phyloP scores from a whole-genome alignment of 2,113 vertebrate species.

The Festucalex cinctus region DNA sequence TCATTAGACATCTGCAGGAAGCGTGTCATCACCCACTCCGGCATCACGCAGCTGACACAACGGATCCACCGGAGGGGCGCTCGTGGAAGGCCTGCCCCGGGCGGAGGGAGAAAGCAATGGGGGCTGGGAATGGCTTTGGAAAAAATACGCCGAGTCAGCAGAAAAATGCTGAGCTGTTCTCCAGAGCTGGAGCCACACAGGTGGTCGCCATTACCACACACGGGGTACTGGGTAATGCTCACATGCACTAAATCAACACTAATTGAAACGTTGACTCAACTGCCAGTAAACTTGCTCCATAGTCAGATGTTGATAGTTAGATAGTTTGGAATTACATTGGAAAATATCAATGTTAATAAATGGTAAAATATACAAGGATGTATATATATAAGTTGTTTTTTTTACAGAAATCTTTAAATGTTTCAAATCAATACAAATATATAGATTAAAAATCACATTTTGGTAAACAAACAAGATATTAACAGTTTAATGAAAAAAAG shows the following conservation, averaged over 20 bases:
- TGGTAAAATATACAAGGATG: too few species aligned
- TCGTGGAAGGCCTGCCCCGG: neutral
- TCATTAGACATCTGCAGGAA: slow-evolving; percentile 50
- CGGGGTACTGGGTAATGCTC: neutral
- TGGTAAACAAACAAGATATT: too few species aligned
- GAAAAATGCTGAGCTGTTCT: neutral
- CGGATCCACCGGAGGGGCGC: slow-evolving; percentile 38
- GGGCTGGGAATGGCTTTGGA: neutral
- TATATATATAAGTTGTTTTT: too few species aligned
- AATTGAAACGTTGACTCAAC: neutral
- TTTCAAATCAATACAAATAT: too few species aligned
- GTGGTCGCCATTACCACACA: neutral
- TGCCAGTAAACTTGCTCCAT: too few species aligned
- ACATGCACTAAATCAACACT: neutral
- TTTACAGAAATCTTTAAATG: too few species aligned
- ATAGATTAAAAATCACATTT: too few species aligned
- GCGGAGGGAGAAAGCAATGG: neutral
- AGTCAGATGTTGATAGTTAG: too few species aligned
- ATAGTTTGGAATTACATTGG: too few species aligned
- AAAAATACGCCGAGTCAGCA: neutral
- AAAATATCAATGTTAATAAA: too few species aligned
- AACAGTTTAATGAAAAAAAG: too few species aligned
- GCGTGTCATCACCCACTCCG: slow-evolving; percentile 51
- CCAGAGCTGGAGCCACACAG: neutral
- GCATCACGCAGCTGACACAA: slow-evolving; percentile 53